Evolutionary conservation across 2,797 vertebrate species (phyloP), one percentile per base, ranked within the genome.

Genomic region (Syngnathus rostellatus): DNA sequence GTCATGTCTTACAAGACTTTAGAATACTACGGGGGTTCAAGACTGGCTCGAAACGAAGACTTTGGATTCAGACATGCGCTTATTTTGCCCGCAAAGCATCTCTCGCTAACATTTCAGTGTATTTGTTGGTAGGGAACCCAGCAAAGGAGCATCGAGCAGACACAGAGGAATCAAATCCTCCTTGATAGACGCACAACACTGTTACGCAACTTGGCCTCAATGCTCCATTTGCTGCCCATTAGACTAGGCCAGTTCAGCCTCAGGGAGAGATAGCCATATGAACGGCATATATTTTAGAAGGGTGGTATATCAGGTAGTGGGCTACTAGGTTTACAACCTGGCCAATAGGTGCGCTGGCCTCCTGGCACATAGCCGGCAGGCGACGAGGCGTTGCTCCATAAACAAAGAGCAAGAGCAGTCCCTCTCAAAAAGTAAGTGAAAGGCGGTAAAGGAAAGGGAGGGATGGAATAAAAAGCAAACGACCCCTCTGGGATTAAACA

Each of bases 351-450:
- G 67, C 8, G 21, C 63, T 59, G 37, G 64, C 68, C 48, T 67
- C 63, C 63, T 66, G 55, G 71, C 62, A 70, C 68, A 78, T 66
- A 73, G 68, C 75, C 75, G 54, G 25, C 39, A 70, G 12, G 66
- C 76, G 81, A 73, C 72, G 77, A 77, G 66, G 76, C 77, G 14
- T 72, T 67, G 67, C 79, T 67, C 73, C 73, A 77, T 74, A 78
- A 76, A 78, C 61, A 74, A 82, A 77, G 75, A 75, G 57, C 64
- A 62, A 57, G 17, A 78, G 71, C 74, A 74, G 65, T 55, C 11
- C 8, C 68, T 63, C 69, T 79, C 60, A 69, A 79, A 75, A 75
- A 48, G 50, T 25, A 68, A 48, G 61, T 73, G 58, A 68, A 66
- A 64, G 48, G 40, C 72, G 64, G 74, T 63, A 40, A 55, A 67